These are phyloP conservation scores for Agraylea sexmaculata DNA, from an alignment of 1,140 invertebrate genomes.

Conservation along the genomic window DNA sequence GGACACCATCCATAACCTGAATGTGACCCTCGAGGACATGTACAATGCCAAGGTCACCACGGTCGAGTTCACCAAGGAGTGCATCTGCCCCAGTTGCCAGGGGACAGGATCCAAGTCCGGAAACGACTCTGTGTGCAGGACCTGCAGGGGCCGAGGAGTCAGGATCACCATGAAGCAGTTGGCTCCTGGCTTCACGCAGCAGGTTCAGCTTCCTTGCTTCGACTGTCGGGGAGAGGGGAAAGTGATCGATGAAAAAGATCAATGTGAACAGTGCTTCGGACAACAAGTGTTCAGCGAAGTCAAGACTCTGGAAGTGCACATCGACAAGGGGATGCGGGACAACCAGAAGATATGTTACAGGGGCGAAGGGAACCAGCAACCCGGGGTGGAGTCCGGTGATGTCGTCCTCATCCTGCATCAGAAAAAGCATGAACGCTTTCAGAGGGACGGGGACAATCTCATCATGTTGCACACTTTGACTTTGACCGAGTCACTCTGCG, in stretches of 20 bases:
- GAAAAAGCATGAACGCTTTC: conserved; percentile 65
- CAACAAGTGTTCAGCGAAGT: conserved; percentile 65
- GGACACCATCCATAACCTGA: conserved; percentile 57
- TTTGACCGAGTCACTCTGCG: conserved; percentile 82
- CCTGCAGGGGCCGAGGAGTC: conserved; percentile 68
- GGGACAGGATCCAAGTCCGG: conserved; percentile 76
- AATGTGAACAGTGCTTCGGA: conserved; percentile 69
- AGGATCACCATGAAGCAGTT: conserved; percentile 58
- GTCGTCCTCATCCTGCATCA: conserved; percentile 82
- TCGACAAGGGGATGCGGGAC: conserved; percentile 86
- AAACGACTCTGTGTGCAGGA: conserved; percentile 53
- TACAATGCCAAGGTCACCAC: conserved; percentile 81
- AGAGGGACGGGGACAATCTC: conserved; percentile 64
- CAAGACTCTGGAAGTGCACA: conserved; percentile 77
- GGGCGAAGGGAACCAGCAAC: conserved; percentile 84
- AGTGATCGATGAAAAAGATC: conserved; percentile 68
- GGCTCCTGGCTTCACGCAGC: conserved; percentile 72
- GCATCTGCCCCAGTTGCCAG: conserved; percentile 72
- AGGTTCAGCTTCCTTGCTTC: conserved; percentile 63
- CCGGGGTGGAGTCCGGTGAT: conserved; percentile 73
- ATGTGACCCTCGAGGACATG: conserved; percentile 80
- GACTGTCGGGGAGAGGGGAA: conserved; percentile 60
- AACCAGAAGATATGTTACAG: conserved; percentile 76
- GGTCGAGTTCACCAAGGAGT: conserved; percentile 75
- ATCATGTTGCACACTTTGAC: conserved; percentile 60